Evolutionary conservation across 2,888 invertebrate genomes (phyloP), one percentile per base, ranked within the genome.

Genomic region (Ptilodon capucinus): DNA sequence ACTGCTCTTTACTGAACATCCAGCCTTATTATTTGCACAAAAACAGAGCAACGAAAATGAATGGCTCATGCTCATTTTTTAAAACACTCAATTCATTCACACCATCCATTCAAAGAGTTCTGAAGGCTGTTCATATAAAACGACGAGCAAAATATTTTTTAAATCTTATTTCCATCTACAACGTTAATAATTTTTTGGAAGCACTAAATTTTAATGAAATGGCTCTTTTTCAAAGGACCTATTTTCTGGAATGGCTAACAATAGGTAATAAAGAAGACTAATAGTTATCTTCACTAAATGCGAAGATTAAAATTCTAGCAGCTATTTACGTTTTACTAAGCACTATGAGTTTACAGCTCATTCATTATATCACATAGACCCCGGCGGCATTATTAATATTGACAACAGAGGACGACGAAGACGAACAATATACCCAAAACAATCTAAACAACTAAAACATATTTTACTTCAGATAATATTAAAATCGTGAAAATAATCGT

Each of bases 1-100:
- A 75, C 57, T 62, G 64, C 68, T 71, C 68, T 74, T 67, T 60
- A 48, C 51, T 42, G 19, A 54, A 59, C 39, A 60, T 57, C 46
- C 40, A 47, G 44, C 53, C 21, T 47, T 51, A 44, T 51, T 56
- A 51, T 57, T 54, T 61, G 48, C 39, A 43, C 17, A 44, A 40
- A 58, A 53, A 54, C 40, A 51, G 42, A 57, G 41, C 44, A 44
- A 39, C 43, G 4, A 11, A 48, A 53, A 50, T 57, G 32, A 51
- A 63, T 54, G 46, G 42, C 25, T 44, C 36, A 36, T 23, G 40
- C 42, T 41, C 38, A 54, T 59, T 54, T 51, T 61, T 52, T 41
- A 8, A 51, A 43, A 42, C 55, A 51, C 51, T 46, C 49, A 44
- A 55, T 66, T 51, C 34, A 54, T 51, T 52, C 42, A 48, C 18